Conservation (phyloP, 2,113 vertebrate genomes). For the Campylorhamphus procurvoides region DNA sequence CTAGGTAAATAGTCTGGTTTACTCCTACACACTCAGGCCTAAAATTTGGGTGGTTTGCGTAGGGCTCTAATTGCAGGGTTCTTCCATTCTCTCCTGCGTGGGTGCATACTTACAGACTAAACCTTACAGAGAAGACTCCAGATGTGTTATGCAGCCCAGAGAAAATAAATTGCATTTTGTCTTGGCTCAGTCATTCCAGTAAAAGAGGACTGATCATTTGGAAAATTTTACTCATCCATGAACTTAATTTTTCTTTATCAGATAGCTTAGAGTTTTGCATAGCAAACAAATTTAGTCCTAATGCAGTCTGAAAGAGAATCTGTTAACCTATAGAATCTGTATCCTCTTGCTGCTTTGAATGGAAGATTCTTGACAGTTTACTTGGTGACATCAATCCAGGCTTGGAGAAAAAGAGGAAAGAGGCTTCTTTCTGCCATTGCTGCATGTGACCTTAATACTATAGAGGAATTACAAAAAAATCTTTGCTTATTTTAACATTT, state of each 20-base stretch:
- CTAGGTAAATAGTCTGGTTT: slow-evolving; percentile 4
- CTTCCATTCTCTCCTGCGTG: background rate
- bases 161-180: slow-evolving; percentile 20
- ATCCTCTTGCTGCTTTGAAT: background rate
- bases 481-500: background rate
- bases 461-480: background rate
- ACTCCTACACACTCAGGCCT: background rate
- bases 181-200: background rate
- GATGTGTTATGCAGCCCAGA: background rate
- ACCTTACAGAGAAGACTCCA: background rate
- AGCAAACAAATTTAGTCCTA: background rate
- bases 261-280: background rate
- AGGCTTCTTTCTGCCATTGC: background rate
- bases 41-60: background rate
- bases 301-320: background rate
- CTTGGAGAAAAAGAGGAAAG: too few relatives aligned
- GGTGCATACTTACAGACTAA: background rate
- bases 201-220: background rate
- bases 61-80: background rate
- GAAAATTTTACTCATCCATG: background rate
- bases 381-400: background rate
- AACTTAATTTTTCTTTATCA: background rate
- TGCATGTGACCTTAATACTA: background rate
- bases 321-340: background rate
- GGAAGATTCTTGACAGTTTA: background rate